Conservation (phyloP, 1,140 invertebrate genomes). For the Dufourea novaeangliae region DNA sequence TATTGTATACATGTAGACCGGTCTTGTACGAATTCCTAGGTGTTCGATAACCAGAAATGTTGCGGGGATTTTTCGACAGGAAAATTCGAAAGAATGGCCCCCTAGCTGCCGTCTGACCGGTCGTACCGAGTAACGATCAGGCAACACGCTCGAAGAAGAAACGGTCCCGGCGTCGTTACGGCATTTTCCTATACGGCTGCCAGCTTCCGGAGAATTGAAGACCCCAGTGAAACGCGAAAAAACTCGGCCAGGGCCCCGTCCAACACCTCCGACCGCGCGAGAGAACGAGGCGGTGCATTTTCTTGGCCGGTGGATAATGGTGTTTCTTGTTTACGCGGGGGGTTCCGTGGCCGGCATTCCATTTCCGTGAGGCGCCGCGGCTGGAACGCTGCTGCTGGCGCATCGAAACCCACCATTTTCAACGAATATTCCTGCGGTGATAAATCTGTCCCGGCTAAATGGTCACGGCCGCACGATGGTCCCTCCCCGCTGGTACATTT, state of each 20-base stretch:
- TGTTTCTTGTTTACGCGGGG: conserved; percentile 44
- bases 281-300: conserved; percentile 29
- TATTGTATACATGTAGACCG: too few species aligned
- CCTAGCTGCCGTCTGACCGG: not conserved
- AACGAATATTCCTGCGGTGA: conserved; percentile 19
- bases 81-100: conserved; percentile 24
- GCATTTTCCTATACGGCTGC: conserved; percentile 41
- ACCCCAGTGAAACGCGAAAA: not conserved
- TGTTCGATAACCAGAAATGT: too few species aligned
- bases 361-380: conserved; percentile 23
- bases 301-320: conserved; percentile 33
- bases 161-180: conserved; percentile 47
- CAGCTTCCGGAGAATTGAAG: conserved; percentile 31
- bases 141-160: conserved; percentile 24
- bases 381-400: not conserved
- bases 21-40: too few species aligned
- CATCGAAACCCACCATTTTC: conserved; percentile 24
- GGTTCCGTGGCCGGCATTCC: conserved; percentile 27
- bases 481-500: not conserved
- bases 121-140: conserved; percentile 43
- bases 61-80: not conserved
- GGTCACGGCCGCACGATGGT: too few species aligned
- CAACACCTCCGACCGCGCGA: conserved; percentile 38
- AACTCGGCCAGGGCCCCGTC: conserved; percentile 26
- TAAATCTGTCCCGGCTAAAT: conserved; percentile 37